Percentiles rank a stretch among this genome's conserved stretches.
Evolutionary conservation across 1,140 invertebrate species (phyloP).

Genomic region (Cydia fagiglandana): DNA sequence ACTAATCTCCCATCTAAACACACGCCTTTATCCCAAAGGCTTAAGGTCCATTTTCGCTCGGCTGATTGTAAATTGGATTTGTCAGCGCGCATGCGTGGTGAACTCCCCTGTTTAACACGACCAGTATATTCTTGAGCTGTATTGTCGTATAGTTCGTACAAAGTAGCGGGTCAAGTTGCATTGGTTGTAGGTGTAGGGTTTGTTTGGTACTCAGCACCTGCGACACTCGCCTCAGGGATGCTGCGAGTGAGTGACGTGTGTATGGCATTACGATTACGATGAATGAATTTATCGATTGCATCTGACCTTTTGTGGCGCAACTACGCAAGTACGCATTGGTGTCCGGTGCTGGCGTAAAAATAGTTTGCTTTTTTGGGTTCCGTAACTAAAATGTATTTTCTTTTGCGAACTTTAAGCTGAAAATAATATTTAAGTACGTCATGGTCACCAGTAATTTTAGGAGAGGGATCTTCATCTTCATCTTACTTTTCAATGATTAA

Average conservation of each 20-base stretch:
- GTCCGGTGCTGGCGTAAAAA: not conserved
- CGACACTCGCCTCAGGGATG: not conserved
- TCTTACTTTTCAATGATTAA: no score
- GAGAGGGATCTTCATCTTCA: no score
- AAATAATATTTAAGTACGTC: no score
- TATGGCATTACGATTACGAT: not conserved
- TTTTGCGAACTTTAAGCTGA: no score
- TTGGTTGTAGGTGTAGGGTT: not conserved
- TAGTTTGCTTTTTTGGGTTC: no score
- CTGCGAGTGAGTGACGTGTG: slow-evolving; percentile 10
- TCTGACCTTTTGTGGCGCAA: not conserved
- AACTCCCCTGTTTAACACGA: slow-evolving; percentile 1
- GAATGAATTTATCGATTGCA: not conserved
- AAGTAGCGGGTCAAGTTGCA: not conserved
- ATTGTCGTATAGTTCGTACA: not conserved
- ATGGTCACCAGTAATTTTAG: no score
- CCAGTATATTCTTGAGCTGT: not conserved
- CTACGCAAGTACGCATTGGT: not conserved
- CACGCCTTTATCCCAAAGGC: not conserved
- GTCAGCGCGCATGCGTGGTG: slow-evolving; percentile 6
- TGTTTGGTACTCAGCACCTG: slow-evolving; percentile 1
- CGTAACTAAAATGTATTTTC: no score
- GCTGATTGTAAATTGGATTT: not conserved
- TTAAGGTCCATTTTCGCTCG: not conserved
- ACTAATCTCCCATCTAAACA: not conserved